Base-by-base conservation (phyloP, 2,113 vertebrate genomes). In the Vulpes ferrilata region DNA sequence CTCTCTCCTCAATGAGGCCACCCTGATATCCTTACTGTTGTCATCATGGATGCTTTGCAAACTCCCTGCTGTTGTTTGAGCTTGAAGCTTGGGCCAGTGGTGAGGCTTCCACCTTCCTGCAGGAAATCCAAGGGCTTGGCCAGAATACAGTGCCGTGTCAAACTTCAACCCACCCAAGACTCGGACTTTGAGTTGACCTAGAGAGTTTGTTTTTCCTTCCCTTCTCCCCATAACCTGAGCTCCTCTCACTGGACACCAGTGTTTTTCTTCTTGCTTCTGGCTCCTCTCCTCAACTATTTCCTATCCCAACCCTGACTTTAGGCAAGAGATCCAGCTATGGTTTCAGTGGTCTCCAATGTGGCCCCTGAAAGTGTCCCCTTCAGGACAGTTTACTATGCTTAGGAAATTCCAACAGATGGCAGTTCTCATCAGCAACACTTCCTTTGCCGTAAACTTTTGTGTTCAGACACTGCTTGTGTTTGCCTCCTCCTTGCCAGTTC, bases 81-180 rank as follows among this genome's bases (percentile, higher is more conserved):
- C 20, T 7, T 5, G 25, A 48, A 55, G 55, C 32, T 12, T 65
- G 35, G 73, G 35, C 3, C 0, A 0, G 23, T 0, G 13, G 11
- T 19, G 35, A 90, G 60, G n/a, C 25, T 57, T 32, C 64, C n/a
- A 0, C 35, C 27, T 7, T 83, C n/a, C 30, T 7, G 8, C 3
- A 11, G 38, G 76, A 51, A 38, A 82, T 0, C 12, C 30, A 90
- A 59, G 6, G 69, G 19, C 23, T 48, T 71, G 6, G 38, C 5
- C n/a, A 22, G 83, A 22, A 25, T 23, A 7, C 12, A 11, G 19
- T 0, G 5, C 53, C 48, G 19, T 0, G 5, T 43, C 48, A 57
- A 30, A 55, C 19, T 5, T 65, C 73, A 38, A 22, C 22, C 27
- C 32, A 30, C 8, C 64, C 12, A 25, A 62, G 59, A 11, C 0